Evolutionary conservation across 2,113 vertebrate species (phyloP).

Genomic region (Podarcis cretensis): DNA sequence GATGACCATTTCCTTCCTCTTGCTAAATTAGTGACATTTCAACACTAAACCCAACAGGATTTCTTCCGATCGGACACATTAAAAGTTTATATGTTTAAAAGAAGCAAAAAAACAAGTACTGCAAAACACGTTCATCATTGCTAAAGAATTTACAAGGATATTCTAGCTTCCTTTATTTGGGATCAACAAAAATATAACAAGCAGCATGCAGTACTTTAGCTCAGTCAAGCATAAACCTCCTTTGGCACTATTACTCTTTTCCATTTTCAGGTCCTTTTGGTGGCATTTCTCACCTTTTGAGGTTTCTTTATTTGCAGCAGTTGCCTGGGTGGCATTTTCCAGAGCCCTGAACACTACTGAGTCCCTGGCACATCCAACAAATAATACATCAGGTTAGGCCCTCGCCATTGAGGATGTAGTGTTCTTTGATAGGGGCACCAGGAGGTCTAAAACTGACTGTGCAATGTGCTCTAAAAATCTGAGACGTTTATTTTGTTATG

Average conservation of each 20-base stretch:
- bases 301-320: no score
- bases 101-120: slow-evolving; percentile 37
- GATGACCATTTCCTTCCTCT: slow-evolving; percentile 54
- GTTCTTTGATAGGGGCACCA: no score
- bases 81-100: slow-evolving; percentile 15
- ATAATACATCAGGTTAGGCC: no score
- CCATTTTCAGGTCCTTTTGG: slow-evolving; percentile 53
- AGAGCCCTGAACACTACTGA: no score
- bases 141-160: slow-evolving; percentile 41
- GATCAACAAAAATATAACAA: slow-evolving; percentile 40
- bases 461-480: no score
- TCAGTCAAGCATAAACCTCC: neutral
- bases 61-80: slow-evolving; percentile 22
- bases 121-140: slow-evolving; percentile 32
- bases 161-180: slow-evolving; percentile 21
- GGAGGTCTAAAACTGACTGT: no score
- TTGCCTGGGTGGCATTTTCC: no score
- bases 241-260: slow-evolving; percentile 53
- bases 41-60: slow-evolving; percentile 5
- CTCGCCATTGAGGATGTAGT: no score
- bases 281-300: no score
- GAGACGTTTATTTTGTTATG: no score
- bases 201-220: slow-evolving; percentile 22
- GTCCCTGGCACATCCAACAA: no score
- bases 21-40: slow-evolving; percentile 37